phyloP scores from a whole-genome alignment of 2,113 vertebrate species.

The Psittacara wagleri region DNA sequence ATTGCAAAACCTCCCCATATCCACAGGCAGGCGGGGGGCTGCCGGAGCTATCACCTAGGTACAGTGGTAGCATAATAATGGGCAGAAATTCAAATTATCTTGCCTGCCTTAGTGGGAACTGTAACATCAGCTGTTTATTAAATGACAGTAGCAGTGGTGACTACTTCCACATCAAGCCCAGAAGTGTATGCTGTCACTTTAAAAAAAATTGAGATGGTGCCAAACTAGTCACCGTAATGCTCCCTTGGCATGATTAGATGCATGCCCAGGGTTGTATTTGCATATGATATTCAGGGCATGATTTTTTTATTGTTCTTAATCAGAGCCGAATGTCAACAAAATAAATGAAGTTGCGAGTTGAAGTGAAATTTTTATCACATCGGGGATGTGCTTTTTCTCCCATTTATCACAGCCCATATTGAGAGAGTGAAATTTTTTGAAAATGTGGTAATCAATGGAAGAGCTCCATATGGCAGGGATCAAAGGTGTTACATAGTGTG shows the following conservation, averaged over 20 bases:
- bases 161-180: constrained; percentile 74
- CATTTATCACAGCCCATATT: constrained; percentile 99
- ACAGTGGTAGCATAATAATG: constrained; percentile 55
- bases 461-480: constrained; percentile 99
- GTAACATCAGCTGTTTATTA: constrained; percentile 79
- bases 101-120: constrained; percentile 65
- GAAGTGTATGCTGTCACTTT: constrained; percentile 87
- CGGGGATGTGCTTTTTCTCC: constrained; percentile 93
- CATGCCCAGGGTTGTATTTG: constrained; percentile 97
- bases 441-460: constrained; percentile 99
- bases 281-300: constrained; percentile 99
- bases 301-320: constrained; percentile 99
- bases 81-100: constrained; percentile 70
- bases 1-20: constrained; percentile 24
- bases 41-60: constrained; percentile 59
- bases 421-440: constrained; percentile 93
- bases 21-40: neutral
- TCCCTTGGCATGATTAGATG: constrained; percentile 95
- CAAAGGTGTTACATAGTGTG: constrained; percentile 99
- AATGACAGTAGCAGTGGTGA: constrained; percentile 73
- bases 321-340: constrained; percentile 99
- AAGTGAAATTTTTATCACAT: constrained; percentile 99
- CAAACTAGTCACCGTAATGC: constrained; percentile 89
- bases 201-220: constrained; percentile 86
- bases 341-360: constrained; percentile 99